These are phyloP conservation scores for Eubasilissa regina DNA, from an alignment of 1,140 invertebrate genomes.

Conservation along the genomic window DNA sequence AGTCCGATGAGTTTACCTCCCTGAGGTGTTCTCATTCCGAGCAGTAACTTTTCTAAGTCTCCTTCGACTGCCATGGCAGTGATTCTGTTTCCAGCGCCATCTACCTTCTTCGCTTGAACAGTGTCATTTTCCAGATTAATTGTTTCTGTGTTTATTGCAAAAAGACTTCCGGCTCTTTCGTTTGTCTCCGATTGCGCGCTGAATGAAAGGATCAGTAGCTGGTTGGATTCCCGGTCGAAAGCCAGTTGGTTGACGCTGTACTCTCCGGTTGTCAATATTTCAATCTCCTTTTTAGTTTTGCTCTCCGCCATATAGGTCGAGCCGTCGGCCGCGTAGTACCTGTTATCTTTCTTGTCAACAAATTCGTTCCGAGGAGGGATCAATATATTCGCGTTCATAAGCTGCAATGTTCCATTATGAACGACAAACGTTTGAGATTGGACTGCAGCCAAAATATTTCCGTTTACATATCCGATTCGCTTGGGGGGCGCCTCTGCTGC, in stretches of 20 bases:
- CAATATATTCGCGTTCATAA: not conserved
- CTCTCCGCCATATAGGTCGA: conserved; percentile 9
- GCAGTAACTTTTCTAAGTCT: not conserved
- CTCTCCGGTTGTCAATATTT: not conserved
- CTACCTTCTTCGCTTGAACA: conserved; percentile 1
- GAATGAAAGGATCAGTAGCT: conserved; percentile 22
- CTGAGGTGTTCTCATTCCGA: conserved; percentile 20
- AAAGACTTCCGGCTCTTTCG: conserved; percentile 4
- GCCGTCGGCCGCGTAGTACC: conserved; percentile 1
- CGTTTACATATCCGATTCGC: conserved; percentile 6
- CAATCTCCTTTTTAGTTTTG: conserved; percentile 13
- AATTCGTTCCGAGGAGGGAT: conserved; percentile 1
- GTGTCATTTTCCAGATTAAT: not conserved
- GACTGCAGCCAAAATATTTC: not conserved
- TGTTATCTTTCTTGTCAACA: conserved; percentile 20
- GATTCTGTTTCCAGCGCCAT: not conserved
- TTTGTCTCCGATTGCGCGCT: not conserved
- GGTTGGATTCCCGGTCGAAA: not conserved
- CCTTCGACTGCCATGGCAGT: conserved; percentile 3
- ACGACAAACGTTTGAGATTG: not conserved
- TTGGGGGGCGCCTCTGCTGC: conserved; percentile 2
- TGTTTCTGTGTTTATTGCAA: not conserved
- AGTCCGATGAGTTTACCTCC: conserved; percentile 36
- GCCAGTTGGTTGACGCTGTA: conserved; percentile 29
- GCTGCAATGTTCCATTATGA: not conserved